A percentile compares a stretch with the other conserved stretches of the same genome.
These are phyloP conservation scores for Manis pentadactyla DNA, from an alignment of 2,797 vertebrate species.

Conservation along the genomic window DNA sequence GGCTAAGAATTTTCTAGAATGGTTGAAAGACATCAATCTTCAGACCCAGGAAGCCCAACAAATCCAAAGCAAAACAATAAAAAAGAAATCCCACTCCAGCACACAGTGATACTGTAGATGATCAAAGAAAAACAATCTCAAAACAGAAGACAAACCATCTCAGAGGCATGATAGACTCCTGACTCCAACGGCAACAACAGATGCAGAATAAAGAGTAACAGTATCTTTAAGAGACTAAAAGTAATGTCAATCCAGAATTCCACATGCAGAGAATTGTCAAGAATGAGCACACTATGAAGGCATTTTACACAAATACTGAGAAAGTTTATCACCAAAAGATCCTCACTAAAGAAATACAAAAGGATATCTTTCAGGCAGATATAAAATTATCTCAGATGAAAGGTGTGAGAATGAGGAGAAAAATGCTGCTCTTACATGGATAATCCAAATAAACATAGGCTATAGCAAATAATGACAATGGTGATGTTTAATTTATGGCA, in stretches of 20 bases:
- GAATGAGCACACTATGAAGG: neutral
- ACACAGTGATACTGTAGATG: neutral
- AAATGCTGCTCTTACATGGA: neutral
- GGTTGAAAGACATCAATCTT: neutral
- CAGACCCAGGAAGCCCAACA: neutral
- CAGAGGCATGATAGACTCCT: neutral
- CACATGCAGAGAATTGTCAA: neutral
- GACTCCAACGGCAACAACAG: neutral
- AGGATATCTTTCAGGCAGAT: neutral
- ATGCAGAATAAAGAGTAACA: neutral
- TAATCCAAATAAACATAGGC: neutral
- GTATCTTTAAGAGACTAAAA: neutral
- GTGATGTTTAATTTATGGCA: neutral
- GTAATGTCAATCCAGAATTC: neutral
- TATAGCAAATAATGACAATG: neutral
- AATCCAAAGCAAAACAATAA: neutral
- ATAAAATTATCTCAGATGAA: neutral
- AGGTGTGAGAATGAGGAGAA: neutral
- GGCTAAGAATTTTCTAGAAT: neutral
- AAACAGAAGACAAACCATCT: neutral
- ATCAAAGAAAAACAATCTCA: neutral
- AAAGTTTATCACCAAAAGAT: neutral
- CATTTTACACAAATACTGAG: neutral
- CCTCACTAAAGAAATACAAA: neutral
- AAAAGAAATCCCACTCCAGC: neutral